A percentile compares a stretch with the other conserved stretches of the same genome.
These are phyloP conservation scores for Plotosus lineatus DNA, from an alignment of 2,113 vertebrate genomes.

Conservation along the genomic window DNA sequence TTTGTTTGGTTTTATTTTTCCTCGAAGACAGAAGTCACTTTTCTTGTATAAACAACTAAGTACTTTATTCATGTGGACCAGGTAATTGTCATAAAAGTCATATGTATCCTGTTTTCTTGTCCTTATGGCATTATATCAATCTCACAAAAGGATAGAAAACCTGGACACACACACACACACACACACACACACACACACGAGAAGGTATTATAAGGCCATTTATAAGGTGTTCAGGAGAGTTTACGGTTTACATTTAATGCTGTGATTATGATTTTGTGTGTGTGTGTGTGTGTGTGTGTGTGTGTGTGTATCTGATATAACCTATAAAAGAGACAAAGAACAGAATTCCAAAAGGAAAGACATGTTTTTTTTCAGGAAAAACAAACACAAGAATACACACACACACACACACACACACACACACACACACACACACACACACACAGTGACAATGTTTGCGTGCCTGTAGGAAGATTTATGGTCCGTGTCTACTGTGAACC, in stretches of 20 bases:
- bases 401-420: background rate
- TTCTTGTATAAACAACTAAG: background rate
- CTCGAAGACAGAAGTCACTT: background rate
- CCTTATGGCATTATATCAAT: background rate
- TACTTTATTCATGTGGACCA: background rate
- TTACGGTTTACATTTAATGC: background rate
- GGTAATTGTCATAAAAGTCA: background rate
- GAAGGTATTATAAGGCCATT: background rate
- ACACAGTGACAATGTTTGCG: background rate
- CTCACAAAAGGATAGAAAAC: background rate
- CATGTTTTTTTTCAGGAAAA: background rate
- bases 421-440: background rate
- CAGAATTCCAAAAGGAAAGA: background rate
- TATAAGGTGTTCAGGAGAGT: background rate
- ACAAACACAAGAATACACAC: background rate
- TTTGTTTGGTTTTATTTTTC: background rate
- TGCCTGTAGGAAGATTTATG: background rate
- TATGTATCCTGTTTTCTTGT: background rate
- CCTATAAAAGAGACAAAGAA: background rate
- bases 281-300: constrained; percentile 4
- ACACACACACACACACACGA: background rate
- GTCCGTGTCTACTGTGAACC: constrained; percentile 6
- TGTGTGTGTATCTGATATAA: background rate
- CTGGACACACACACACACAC: background rate
- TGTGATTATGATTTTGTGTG: background rate